Percentiles rank a stretch among this genome's conserved stretches.
These are phyloP conservation scores for Rhabditoides inermis DNA, from an alignment of 2,888 invertebrate genomes.

Conservation along the genomic window DNA sequence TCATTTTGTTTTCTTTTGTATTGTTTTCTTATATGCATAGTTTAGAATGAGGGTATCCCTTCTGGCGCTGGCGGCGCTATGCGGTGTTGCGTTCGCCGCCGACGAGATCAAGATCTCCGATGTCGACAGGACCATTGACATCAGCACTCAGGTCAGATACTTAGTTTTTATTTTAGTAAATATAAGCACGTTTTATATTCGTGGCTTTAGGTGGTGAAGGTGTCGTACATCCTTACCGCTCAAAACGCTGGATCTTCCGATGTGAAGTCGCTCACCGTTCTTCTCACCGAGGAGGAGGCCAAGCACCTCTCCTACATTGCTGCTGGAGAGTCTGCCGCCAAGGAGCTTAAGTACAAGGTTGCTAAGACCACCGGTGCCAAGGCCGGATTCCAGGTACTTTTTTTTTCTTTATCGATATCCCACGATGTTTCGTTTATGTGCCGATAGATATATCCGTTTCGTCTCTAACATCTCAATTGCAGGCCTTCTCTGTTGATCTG, in stretches of 20 bases:
- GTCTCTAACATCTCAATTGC: slow-evolving; percentile 1
- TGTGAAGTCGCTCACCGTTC: slow-evolving; percentile 26
- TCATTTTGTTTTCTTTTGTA: neutral
- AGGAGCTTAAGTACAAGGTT: slow-evolving; percentile 20
- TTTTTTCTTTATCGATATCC: neutral
- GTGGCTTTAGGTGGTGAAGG: slow-evolving; percentile 29
- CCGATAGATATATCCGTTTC: too few species aligned
- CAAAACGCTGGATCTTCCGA: slow-evolving; percentile 34
- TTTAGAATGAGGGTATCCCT: slow-evolving; percentile 14
- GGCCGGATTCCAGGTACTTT: slow-evolving; percentile 10
- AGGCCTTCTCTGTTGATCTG: slow-evolving; percentile 36
- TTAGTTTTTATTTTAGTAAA: neutral
- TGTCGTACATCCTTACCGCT: slow-evolving; percentile 24
- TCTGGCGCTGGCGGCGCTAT: slow-evolving; percentile 9
- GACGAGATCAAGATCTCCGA: slow-evolving; percentile 23
- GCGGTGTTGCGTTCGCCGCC: slow-evolving; percentile 12
- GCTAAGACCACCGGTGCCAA: slow-evolving; percentile 7
- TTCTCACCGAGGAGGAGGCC: slow-evolving; percentile 29
- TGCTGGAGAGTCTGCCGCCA: slow-evolving; percentile 20
- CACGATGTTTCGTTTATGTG: too few species aligned
- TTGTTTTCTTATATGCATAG: neutral
- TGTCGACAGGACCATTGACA: slow-evolving; percentile 38
- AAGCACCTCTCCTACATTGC: slow-evolving; percentile 28
- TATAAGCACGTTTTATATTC: neutral
- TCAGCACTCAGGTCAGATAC: slow-evolving; percentile 36